phyloP scores from a whole-genome alignment of 2,888 invertebrate species.

The Nasonia oneida region DNA sequence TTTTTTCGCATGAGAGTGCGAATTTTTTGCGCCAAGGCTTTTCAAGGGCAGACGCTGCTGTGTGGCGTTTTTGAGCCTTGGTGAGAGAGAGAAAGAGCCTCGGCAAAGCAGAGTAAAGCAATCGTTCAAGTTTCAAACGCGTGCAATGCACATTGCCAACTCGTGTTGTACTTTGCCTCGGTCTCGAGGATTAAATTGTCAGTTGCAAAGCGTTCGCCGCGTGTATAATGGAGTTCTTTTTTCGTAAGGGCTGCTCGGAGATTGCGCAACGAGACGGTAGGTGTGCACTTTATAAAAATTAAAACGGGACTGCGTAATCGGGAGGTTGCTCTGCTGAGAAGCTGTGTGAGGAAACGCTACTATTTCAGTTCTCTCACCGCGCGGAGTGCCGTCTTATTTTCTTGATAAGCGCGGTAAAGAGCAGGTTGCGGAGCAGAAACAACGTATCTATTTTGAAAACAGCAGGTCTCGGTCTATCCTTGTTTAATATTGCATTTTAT shows the following conservation, averaged over 20 bases:
- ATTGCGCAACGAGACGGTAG: not conserved
- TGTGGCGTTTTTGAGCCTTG: conserved; percentile 18
- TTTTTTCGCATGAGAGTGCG: conserved; percentile 18
- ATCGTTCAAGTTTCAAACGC: not conserved
- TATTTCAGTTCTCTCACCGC: not conserved
- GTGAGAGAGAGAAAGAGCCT: not conserved
- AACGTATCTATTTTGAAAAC: not conserved
- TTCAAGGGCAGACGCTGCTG: conserved; percentile 27
- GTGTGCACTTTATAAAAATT: conserved; percentile 24
- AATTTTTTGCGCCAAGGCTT: conserved; percentile 16
- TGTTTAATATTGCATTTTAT: not conserved
- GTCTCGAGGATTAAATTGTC: conserved; percentile 18
- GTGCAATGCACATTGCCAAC: not conserved
- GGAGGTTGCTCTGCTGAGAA: not conserved
- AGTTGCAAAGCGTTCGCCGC: not conserved
- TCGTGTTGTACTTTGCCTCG: not conserved
- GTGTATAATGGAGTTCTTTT: conserved; percentile 26
- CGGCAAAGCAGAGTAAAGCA: not conserved
- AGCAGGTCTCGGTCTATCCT: not conserved
- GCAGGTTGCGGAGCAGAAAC: not conserved
- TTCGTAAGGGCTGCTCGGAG: conserved; percentile 5
- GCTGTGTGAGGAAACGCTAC: conserved; percentile 12
- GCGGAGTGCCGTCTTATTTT: not conserved
- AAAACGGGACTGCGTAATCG: conserved; percentile 17
- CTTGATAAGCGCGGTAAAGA: conserved; percentile 4